Conservation (phyloP, 2,113 vertebrate species). For the Macaca fascicularis region DNA sequence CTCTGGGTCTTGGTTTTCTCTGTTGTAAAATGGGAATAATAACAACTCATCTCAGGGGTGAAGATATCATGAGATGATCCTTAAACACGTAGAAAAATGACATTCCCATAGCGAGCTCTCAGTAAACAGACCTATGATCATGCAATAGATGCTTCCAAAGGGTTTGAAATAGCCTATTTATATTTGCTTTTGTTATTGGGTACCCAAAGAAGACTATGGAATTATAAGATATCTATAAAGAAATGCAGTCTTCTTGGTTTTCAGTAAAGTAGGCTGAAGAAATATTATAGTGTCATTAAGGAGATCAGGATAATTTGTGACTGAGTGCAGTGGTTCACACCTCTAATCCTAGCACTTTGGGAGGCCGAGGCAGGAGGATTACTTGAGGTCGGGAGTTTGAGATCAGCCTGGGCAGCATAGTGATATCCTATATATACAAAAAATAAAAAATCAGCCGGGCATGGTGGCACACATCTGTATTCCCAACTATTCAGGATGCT, state of each 20-base stretch:
- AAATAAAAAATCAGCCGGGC: too few species aligned
- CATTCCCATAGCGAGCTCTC: neutral
- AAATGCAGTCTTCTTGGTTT: neutral
- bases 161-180: neutral
- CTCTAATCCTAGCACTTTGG: too few species aligned
- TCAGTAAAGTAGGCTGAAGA: neutral
- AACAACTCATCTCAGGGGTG: neutral
- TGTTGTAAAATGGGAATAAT: neutral
- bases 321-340: too few species aligned
- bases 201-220: neutral
- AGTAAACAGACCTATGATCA: neutral
- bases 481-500: too few species aligned
- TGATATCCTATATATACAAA: too few species aligned
- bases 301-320: neutral
- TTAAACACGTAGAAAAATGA: slow-evolving; percentile 18
- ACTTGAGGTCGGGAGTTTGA: too few species aligned
- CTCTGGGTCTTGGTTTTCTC: neutral
- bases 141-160: neutral
- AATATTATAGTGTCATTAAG: neutral
- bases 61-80: neutral
- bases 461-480: too few species aligned
- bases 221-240: neutral
- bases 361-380: too few species aligned
- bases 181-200: neutral
- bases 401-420: too few species aligned